Base-by-base conservation (phyloP, 2,888 invertebrate genomes). In the Agapetus fuscipes region DNA sequence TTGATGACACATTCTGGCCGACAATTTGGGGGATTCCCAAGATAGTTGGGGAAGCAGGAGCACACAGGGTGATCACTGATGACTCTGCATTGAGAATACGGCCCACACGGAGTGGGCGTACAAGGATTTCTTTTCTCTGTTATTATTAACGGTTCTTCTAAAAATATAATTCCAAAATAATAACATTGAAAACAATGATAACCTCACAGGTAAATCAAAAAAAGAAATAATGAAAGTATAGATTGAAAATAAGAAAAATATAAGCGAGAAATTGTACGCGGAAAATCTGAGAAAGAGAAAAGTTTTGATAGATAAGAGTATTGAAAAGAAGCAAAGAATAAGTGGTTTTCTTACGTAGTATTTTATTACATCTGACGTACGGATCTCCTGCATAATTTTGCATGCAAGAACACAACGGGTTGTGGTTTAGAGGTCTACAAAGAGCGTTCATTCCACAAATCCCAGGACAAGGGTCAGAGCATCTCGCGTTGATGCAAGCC, bases 401-500 rank as follows among this genome's bases (percentile, higher is more conserved):
- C 2, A 69, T 64, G 53, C 85, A 85, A 34, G 69, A 71, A 56
- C 85, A 85, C 43, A 72, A 74, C 12, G 86, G 83, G 46, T 78
- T 71, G 58, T 87, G 86, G 54, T 81, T 82, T 24, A 80, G 68
- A 5, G 84, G 83, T 51, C 74, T 71, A 56, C 87, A 87, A 44
- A 76, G 64, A 3, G 85, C 80, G 57, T 81, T 81, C 43, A 74
- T 58, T 13, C 83, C 85, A 54, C 86, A 86, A 4, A 76, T 74
- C 24, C 82, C 82, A 2, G 77, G 77, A 52, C 89, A 89, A 2
- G 89, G 89, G 60, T 88, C 82, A 48, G 71, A 68, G 56, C 85
- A 85, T 64, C 81, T 82, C 53, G 78, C 76, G 58, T 80, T 76
- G 14, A 78, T 71, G 54, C 86, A 87, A n/a, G 85, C 83, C 51